Base-by-base conservation (phyloP, 2,888 invertebrate genomes). In the Rhabditophanes sp. region DNA sequence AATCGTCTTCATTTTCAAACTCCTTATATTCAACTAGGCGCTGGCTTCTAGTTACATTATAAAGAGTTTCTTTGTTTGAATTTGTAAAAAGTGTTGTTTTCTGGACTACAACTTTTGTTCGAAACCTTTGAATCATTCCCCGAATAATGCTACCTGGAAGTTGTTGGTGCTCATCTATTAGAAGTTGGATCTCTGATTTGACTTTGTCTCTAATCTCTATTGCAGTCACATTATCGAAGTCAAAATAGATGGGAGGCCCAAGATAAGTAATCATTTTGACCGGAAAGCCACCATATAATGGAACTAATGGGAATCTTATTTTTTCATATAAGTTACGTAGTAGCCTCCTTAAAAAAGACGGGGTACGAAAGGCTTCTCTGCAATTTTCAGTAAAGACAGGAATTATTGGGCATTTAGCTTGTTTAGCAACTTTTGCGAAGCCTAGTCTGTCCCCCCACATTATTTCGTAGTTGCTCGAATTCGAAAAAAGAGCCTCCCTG, bases 361-460 rank as follows among this genome's bases (percentile, higher is more conserved):
- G 65, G 18, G 83, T 79, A 55, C 93, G 76, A 71, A 90, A 90
- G 27, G 85, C 82, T 68, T 96, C 93, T 49, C 90, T 76, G 23
- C 87, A 71, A 72, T 96, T 96, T 67, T 81, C 79, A 0, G 93
- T 96, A 68, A 93, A 93, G 73, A 93, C 78, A 37, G 93, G 93
- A 63, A 93, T 78, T 46, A 96, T 79, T 26, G 84, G 81, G n/a
- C n/a, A n/a, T n/a, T n/a, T n/a, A n/a, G n/a, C n/a, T n/a, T n/a
- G n/a, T n/a, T n/a, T n/a, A n/a, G n/a, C n/a, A n/a, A 87, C 88
- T 70, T 85, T 88, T 0, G 93, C 93, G 71, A 93, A 96, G 0
- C 93, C 93, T 37, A 80, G 70, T 50, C 93, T 72, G 50, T 78
- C 77, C 51, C 84, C 82, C 93, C 96, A 96, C 70, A 87, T 74